phyloP scores from a whole-genome alignment of 2,888 invertebrate genomes.

The Physocephala rufipes region DNA sequence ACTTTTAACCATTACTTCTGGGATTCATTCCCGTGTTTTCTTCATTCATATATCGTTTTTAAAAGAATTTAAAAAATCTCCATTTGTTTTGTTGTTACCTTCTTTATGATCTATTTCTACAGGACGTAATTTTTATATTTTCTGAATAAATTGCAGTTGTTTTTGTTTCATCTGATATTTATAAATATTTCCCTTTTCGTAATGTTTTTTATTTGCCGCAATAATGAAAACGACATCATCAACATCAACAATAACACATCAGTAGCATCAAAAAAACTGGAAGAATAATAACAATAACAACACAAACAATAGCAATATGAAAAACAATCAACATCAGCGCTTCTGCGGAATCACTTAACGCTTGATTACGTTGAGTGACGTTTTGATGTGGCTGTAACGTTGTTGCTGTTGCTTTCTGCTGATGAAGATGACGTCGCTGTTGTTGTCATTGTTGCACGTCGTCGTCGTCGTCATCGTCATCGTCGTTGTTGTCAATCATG shows the following conservation, averaged over 20 bases:
- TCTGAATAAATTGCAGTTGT: conserved; percentile 12
- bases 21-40: too few relatives aligned
- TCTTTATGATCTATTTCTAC: too few relatives aligned
- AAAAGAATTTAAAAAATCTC: too few relatives aligned
- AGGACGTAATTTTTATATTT: too few relatives aligned
- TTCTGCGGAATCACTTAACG: conserved; percentile 62
- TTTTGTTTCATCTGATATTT: not conserved
- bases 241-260: conserved; percentile 5
- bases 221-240: conserved; percentile 14
- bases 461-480: conserved; percentile 44
- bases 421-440: conserved; percentile 39
- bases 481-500: conserved; percentile 7
- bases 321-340: conserved; percentile 33
- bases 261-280: not conserved
- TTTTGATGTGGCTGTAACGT: conserved; percentile 57
- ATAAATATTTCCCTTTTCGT: not conserved
- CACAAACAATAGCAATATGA: conserved; percentile 7
- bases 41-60: too few relatives aligned
- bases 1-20: too few relatives aligned
- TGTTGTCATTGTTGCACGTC: conserved; percentile 38
- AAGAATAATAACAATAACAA: conserved; percentile 10
- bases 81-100: too few relatives aligned
- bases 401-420: conserved; percentile 50
- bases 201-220: conserved; percentile 2
- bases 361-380: conserved; percentile 61